These are phyloP conservation scores for Psophia crepitans DNA, from an alignment of 2,113 vertebrate genomes.

Conservation along the genomic window DNA sequence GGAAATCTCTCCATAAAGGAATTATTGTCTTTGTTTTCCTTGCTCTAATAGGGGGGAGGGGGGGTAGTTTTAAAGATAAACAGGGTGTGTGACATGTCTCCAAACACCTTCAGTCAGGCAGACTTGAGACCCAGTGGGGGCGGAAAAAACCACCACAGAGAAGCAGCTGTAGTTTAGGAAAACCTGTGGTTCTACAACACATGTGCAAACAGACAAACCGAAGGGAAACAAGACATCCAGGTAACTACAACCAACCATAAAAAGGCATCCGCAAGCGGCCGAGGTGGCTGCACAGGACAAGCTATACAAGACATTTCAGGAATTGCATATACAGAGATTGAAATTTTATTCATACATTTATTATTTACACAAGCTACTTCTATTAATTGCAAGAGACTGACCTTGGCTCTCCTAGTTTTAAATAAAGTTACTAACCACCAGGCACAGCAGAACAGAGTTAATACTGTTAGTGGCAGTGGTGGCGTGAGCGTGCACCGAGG, in stretches of 20 bases:
- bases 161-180: not conserved
- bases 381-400: not conserved
- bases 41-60: not conserved
- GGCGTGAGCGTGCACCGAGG: not conserved
- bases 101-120: not conserved
- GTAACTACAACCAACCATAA: not conserved
- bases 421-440: not conserved
- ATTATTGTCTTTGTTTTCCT: not conserved
- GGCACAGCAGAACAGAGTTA: not conserved
- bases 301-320: not conserved
- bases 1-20: not conserved
- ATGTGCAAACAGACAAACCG: not conserved
- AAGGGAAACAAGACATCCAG: not conserved
- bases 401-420: not conserved
- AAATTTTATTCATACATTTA: not conserved
- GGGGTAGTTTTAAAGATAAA: not conserved
- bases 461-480: conserved; percentile 20
- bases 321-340: conserved; percentile 10
- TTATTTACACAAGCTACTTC: conserved; percentile 13
- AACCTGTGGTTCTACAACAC: not conserved
- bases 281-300: not conserved
- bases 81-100: not conserved
- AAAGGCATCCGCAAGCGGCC: not conserved
- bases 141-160: not conserved
- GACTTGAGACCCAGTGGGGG: not conserved